Percentiles rank a stretch among this genome's conserved stretches.
Evolutionary conservation across 2,797 vertebrate genomes (phyloP).

Genomic region (Pipistrellus kuhlii): DNA sequence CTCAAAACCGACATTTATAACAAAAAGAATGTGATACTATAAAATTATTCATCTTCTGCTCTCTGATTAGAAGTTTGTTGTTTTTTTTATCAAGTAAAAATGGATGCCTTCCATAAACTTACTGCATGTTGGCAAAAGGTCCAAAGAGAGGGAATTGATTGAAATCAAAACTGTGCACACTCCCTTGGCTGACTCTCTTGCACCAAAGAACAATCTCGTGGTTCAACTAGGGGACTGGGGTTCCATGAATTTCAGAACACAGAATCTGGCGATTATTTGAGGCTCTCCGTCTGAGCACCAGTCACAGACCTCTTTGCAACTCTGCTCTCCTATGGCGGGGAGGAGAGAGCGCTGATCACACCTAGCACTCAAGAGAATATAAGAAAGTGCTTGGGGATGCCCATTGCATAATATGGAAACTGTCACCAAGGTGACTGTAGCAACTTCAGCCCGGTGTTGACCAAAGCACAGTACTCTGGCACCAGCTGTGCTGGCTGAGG

Average conservation of each 20-base stretch:
- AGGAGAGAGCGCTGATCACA: background rate
- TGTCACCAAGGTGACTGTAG: slow-evolving; percentile 3
- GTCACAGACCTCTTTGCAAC: background rate
- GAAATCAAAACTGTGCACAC: background rate
- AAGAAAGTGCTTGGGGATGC: background rate
- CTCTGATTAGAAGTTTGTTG: background rate
- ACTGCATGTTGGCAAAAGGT: background rate
- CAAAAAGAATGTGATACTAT: background rate
- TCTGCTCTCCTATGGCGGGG: background rate
- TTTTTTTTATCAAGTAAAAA: slow-evolving; percentile 44
- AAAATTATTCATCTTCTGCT: slow-evolving; percentile 12
- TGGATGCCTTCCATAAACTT: slow-evolving; percentile 23
- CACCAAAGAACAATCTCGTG: background rate
- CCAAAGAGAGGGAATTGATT: background rate
- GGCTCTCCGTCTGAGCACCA: background rate
- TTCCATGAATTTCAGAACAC: background rate
- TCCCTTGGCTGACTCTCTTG: background rate
- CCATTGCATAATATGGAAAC: slow-evolving; percentile 22
- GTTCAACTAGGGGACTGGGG: background rate
- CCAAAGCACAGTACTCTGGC: background rate
- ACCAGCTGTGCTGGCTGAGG: background rate
- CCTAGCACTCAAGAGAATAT: background rate
- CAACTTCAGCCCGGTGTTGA: background rate
- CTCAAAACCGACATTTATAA: slow-evolving; percentile 18
- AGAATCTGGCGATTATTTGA: background rate